A percentile compares a stretch with the other conserved stretches of the same genome.
Evolutionary conservation across 1,140 invertebrate genomes (phyloP).

Genomic region (Megalonaias nervosa): DNA sequence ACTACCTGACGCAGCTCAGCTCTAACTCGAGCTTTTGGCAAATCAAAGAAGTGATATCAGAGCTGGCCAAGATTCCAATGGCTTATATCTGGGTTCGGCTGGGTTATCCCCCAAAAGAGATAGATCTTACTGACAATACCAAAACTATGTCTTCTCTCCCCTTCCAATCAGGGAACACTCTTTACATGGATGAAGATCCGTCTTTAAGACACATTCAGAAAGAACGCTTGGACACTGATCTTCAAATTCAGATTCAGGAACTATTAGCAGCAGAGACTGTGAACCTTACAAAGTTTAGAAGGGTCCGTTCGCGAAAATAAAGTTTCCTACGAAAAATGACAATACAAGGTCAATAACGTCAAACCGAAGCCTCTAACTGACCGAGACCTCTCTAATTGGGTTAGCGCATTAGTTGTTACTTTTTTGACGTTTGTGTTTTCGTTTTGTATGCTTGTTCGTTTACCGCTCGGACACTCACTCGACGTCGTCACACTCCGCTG

Average conservation of each 20-base stretch:
- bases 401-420: no score
- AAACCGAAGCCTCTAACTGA: no score
- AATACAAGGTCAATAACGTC: no score
- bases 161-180: slow-evolving; percentile 85
- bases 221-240: slow-evolving; percentile 37
- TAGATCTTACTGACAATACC: slow-evolving; percentile 74
- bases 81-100: slow-evolving; percentile 80
- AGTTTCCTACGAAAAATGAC: no score
- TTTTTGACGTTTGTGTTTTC: no score
- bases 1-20: slow-evolving; percentile 59
- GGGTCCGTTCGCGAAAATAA: no score
- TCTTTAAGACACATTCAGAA: slow-evolving; percentile 28
- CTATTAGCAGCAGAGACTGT: no score
- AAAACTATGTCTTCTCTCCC: slow-evolving; percentile 77
- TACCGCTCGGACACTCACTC: no score
- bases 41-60: slow-evolving; percentile 81
- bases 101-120: slow-evolving; percentile 88
- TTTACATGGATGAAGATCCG: slow-evolving; percentile 86
- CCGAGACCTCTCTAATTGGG: no score
- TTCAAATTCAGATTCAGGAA: slow-evolving; percentile 46
- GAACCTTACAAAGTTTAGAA: no score
- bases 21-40: slow-evolving; percentile 77
- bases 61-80: slow-evolving; percentile 79
- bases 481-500: no score
- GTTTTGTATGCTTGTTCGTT: no score